phyloP scores from a whole-genome alignment of 2,888 invertebrate species.

The Prosopocoilus inquinatus region DNA sequence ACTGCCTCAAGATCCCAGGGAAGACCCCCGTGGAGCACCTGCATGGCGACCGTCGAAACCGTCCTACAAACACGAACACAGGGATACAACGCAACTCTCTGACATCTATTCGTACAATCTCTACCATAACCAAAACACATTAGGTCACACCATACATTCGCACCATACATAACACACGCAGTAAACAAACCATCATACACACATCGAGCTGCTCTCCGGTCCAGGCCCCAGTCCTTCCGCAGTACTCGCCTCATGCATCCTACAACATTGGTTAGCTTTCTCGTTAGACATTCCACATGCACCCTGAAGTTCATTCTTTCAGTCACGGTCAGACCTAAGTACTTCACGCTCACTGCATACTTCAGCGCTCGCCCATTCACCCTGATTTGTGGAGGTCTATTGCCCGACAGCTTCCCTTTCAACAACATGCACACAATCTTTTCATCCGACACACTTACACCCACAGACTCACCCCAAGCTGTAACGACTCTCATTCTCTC shows the following conservation, averaged over 20 bases:
- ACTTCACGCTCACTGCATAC: not conserved
- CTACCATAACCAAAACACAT: slow-evolving; percentile 4
- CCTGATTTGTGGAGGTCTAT: too few species aligned
- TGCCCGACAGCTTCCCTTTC: too few species aligned
- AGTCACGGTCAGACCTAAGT: not conserved
- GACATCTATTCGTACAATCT: too few species aligned
- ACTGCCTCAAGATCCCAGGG: not conserved
- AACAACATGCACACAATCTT: too few species aligned
- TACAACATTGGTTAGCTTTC: not conserved
- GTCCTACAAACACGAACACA: not conserved
- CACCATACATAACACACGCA: slow-evolving; percentile 8
- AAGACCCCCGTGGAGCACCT: not conserved
- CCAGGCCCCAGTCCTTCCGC: slow-evolving; percentile 21
- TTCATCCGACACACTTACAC: not conserved
- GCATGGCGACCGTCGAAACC: not conserved
- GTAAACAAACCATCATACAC: not conserved
- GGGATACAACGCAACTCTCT: slow-evolving; percentile 10
- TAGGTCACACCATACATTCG: slow-evolving; percentile 12
- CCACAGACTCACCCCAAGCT: not conserved
- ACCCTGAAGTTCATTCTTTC: not conserved
- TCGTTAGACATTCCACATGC: not conserved
- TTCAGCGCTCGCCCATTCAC: too few species aligned
- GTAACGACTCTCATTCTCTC: too few species aligned
- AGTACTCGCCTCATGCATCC: slow-evolving; percentile 11
- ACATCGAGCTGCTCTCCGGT: not conserved